These are phyloP conservation scores for Uria aalge DNA, from an alignment of 2,113 vertebrate genomes.

Conservation along the genomic window DNA sequence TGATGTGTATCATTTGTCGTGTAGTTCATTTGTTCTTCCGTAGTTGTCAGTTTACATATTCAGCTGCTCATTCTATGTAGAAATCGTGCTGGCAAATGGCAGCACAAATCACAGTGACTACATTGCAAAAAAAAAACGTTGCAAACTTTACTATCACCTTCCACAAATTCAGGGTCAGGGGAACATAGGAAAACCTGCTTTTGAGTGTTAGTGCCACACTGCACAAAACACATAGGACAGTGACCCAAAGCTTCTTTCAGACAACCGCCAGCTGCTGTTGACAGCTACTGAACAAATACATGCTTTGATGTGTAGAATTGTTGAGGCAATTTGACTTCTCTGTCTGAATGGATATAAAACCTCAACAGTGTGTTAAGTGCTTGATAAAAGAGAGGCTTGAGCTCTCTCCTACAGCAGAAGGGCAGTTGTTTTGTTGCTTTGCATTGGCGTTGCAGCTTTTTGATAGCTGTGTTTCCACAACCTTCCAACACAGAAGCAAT, in stretches of 20 bases:
- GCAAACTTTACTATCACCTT: neutral
- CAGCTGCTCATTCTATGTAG: neutral
- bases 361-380: neutral
- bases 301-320: conserved; percentile 31
- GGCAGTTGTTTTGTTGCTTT: neutral
- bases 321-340: neutral
- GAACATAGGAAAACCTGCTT: neutral
- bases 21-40: neutral
- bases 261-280: neutral
- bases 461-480: neutral
- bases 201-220: neutral
- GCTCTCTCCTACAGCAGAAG: neutral
- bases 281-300: neutral
- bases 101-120: neutral
- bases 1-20: neutral
- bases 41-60: neutral
- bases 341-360: neutral
- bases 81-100: neutral
- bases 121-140: neutral
- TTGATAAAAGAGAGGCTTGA: neutral
- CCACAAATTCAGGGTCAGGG: neutral
- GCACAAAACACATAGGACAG: neutral
- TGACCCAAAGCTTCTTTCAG: neutral
- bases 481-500: neutral
- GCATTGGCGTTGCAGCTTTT: neutral